These are phyloP conservation scores for Melanogrammus aeglefinus DNA, from an alignment of 2,797 vertebrate species.

Conservation along the genomic window DNA sequence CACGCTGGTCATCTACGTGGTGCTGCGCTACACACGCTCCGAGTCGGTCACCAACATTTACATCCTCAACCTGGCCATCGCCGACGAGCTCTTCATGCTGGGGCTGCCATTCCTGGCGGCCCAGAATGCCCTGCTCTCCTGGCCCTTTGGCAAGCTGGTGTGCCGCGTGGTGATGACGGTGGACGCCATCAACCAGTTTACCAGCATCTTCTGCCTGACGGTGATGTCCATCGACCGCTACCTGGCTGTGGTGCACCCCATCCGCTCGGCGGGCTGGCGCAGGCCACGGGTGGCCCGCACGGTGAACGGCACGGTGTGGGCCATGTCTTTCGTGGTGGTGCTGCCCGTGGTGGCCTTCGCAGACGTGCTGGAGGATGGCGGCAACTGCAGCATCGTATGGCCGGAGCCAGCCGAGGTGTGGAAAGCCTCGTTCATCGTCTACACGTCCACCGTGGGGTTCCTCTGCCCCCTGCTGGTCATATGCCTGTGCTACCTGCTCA, in stretches of 20 bases:
- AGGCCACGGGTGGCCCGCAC: conserved; percentile 84
- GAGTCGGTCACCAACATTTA: conserved; percentile 96
- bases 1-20: conserved; percentile 88
- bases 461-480: conserved; percentile 90
- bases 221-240: conserved; percentile 96
- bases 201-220: conserved; percentile 92
- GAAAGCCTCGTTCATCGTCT: conserved; percentile 88
- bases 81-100: conserved; percentile 92
- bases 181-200: conserved; percentile 95
- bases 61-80: conserved; percentile 91
- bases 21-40: conserved; percentile 85
- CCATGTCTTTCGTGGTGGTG: conserved; percentile 84
- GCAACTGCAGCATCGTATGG: conserved; percentile 93
- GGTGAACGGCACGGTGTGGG: conserved; percentile 84
- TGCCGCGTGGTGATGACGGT: conserved; percentile 90
- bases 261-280: conserved; percentile 86
- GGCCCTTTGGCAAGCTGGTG: conserved; percentile 89
- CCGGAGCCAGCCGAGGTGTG: conserved; percentile 87
- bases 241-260: conserved; percentile 90
- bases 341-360: conserved; percentile 89
- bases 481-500: conserved; percentile 92
- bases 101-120: conserved; percentile 91
- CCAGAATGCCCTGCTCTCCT: conserved; percentile 88
- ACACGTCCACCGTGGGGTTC: conserved; percentile 87
- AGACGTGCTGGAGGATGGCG: conserved; percentile 81